Evolutionary conservation across 2,888 invertebrate genomes (phyloP).

Genomic region (Empis stercorea): DNA sequence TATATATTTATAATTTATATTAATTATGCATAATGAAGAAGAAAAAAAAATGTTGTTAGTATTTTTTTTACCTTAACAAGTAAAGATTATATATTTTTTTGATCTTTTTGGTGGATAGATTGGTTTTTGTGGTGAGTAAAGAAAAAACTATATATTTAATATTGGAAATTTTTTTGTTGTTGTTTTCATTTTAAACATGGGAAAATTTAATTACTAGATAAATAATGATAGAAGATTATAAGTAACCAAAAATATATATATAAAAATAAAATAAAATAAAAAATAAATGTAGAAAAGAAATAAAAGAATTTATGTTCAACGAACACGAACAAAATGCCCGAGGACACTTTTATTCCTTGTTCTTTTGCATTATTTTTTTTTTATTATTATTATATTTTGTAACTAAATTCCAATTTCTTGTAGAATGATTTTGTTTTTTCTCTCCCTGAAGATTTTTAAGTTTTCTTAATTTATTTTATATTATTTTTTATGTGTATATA

Average conservation of each 20-base stretch:
- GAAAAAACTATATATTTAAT: too few relatives aligned
- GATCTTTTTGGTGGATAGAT: too few relatives aligned
- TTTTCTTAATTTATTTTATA: neutral
- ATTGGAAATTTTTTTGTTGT: too few relatives aligned
- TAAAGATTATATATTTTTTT: too few relatives aligned
- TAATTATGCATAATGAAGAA: too few relatives aligned
- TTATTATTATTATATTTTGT: neutral
- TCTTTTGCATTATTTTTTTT: neutral
- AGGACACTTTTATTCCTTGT: neutral
- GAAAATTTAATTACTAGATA: neutral
- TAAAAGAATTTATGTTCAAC: neutral
- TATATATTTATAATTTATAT: neutral
- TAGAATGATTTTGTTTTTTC: neutral
- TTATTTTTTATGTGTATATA: neutral
- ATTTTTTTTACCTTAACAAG: too few relatives aligned
- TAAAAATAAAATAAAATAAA: neutral
- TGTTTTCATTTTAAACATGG: too few relatives aligned
- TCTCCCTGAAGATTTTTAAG: neutral
- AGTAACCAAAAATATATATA: neutral
- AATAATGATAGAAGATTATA: neutral
- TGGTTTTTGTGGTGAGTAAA: too few relatives aligned
- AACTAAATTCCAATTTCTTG: neutral
- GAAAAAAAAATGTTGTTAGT: too few relatives aligned
- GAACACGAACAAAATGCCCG: neutral
- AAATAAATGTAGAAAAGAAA: neutral